Percentiles rank a stretch among this genome's conserved stretches.
These are phyloP conservation scores for Ophonus ardosiacus DNA, from an alignment of 2,888 invertebrate genomes.

Conservation along the genomic window DNA sequence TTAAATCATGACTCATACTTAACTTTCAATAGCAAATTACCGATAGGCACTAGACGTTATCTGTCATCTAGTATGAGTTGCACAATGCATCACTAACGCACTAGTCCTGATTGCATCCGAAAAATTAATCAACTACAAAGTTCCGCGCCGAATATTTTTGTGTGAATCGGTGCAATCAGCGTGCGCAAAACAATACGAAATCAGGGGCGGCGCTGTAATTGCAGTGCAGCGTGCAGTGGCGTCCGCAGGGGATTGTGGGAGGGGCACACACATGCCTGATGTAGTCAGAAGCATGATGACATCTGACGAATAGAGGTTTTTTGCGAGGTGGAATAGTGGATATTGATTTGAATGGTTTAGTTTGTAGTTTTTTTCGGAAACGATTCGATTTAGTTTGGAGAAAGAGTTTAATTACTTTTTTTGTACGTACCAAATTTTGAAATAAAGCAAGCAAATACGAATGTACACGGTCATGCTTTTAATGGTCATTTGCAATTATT, in stretches of 20 bases:
- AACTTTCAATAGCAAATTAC: not conserved
- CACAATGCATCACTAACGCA: conserved; percentile 51
- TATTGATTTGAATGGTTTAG: conserved; percentile 25
- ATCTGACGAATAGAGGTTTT: conserved; percentile 36
- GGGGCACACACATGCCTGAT: conserved; percentile 10
- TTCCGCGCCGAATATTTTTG: conserved; percentile 52
- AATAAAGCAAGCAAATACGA: not conserved
- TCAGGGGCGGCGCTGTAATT: conserved; percentile 44
- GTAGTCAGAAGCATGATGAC: conserved; percentile 15
- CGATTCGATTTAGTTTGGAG: not conserved
- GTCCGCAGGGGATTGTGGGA: conserved; percentile 25
- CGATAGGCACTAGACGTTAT: not conserved
- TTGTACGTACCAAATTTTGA: not conserved
- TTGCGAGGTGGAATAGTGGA: not conserved
- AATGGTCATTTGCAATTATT: not conserved
- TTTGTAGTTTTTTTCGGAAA: not conserved
- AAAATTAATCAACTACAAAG: conserved; percentile 54
- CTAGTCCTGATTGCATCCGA: conserved; percentile 46
- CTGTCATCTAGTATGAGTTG: not conserved
- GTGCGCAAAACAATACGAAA: conserved; percentile 55
- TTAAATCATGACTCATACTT: not conserved
- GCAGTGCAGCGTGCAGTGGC: conserved; percentile 11
- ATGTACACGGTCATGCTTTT: not conserved
- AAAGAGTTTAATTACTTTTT: not conserved
- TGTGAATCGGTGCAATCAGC: conserved; percentile 57